These are phyloP conservation scores for Drosophila aldrichi DNA, from an alignment of 2,888 invertebrate species.

Conservation along the genomic window DNA sequence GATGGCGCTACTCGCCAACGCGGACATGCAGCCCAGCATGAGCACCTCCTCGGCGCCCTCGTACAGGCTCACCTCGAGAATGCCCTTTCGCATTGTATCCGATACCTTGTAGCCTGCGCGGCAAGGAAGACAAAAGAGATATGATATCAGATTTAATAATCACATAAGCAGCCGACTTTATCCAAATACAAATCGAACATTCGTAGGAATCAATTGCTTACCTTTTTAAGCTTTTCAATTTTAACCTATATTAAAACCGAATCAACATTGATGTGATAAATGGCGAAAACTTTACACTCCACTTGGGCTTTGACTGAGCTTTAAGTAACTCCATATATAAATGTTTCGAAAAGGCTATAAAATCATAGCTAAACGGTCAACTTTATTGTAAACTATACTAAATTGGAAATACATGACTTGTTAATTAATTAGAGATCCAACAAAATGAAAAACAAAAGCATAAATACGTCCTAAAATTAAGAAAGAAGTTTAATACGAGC, in stretches of 20 bases:
- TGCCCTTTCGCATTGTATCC: conserved; percentile 99
- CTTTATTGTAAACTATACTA: no score
- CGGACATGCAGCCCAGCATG: conserved; percentile 96
- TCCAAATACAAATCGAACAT: not conserved
- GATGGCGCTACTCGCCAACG: conserved; percentile 94
- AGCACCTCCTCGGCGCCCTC: conserved; percentile 92
- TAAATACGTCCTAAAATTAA: no score
- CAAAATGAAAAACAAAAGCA: no score
- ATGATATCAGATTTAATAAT: not conserved
- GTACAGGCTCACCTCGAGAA: conserved; percentile 94
- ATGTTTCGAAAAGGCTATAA: not conserved
- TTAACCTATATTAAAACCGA: no score
- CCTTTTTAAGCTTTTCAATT: no score
- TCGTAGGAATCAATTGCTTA: no score
- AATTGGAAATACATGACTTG: not conserved
- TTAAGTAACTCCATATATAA: not conserved
- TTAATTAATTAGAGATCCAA: not conserved
- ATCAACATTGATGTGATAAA: not conserved
- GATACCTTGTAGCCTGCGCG: conserved; percentile 95
- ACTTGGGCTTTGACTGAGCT: not conserved
- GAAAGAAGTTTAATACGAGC: not conserved
- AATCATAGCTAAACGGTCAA: not conserved
- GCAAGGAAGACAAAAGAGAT: not conserved
- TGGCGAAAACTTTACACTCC: not conserved
- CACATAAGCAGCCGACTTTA: not conserved